A percentile compares a stretch with the other conserved stretches of the same genome.
These are phyloP conservation scores for Oxyura jamaicensis DNA, from an alignment of 2,113 vertebrate species.

Conservation along the genomic window DNA sequence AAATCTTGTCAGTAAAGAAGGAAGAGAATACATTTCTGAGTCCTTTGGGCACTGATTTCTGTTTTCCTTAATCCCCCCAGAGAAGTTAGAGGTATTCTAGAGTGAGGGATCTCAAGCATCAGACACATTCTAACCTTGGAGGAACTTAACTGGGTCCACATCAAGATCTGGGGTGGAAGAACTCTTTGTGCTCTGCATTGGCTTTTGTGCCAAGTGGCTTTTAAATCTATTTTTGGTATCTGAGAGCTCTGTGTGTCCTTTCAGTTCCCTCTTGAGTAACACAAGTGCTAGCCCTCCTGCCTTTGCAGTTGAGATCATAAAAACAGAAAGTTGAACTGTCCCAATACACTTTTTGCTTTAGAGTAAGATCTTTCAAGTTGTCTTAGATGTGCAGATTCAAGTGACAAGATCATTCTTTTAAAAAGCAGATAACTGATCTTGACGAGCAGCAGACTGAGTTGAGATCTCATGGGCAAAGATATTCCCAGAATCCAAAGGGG, in stretches of 20 bases:
- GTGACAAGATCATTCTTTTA: conserved; percentile 17
- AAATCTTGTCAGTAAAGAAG: background rate
- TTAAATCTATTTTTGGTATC: conserved; percentile 29
- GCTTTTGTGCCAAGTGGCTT: conserved; percentile 16
- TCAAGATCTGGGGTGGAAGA: background rate
- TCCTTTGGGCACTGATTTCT: background rate
- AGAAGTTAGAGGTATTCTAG: background rate
- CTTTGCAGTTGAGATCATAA: background rate
- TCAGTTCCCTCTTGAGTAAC: background rate
- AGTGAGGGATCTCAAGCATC: background rate
- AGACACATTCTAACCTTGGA: background rate
- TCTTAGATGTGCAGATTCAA: conserved; percentile 45
- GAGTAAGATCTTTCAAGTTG: background rate
- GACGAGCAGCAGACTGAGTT: background rate
- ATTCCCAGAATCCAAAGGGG: conserved; percentile 30
- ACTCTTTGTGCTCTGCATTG: background rate
- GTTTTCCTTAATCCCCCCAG: background rate
- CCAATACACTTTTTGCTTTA: conserved; percentile 6
- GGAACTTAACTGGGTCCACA: background rate
- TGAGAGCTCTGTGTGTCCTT: conserved; percentile 16
- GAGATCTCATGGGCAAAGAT: conserved; percentile 24
- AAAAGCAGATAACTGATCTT: conserved; percentile 32
- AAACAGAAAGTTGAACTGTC: background rate
- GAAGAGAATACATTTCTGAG: background rate
- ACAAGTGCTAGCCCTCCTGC: background rate